Conservation (phyloP, 2,888 invertebrate species). For the Teleiodes luculella region DNA sequence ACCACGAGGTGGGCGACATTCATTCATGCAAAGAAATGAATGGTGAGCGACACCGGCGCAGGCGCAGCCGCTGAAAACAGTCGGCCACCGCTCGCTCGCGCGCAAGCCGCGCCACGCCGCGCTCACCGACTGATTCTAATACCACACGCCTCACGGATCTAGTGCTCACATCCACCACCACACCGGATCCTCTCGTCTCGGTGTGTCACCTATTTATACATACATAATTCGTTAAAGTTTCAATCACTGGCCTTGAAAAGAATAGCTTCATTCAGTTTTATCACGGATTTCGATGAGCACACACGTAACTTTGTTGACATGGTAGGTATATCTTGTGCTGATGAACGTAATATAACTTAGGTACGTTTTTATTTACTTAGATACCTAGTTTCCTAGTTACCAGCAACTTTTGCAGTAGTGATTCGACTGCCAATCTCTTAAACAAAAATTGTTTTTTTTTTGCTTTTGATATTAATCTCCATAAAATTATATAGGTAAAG, state of each 20-base stretch:
- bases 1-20: slow-evolving; percentile 58
- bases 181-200: slow-evolving; percentile 47
- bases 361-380: no score
- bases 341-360: no score
- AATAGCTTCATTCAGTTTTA: slow-evolving; percentile 53
- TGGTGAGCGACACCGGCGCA: slow-evolving; percentile 44
- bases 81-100: slow-evolving; percentile 62
- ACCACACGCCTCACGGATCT: no score
- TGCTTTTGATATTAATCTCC: no score
- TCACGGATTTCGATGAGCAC: slow-evolving; percentile 31
- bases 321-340: no score
- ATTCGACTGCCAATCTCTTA: no score
- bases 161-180: slow-evolving; percentile 28
- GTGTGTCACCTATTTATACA: slow-evolving; percentile 59
- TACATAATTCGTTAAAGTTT: slow-evolving; percentile 35
- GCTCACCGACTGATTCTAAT: slow-evolving; percentile 29
- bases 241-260: slow-evolving; percentile 53
- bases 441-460: no score
- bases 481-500: no score
- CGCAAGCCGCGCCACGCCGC: slow-evolving; percentile 55
- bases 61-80: slow-evolving; percentile 49
- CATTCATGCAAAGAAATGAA: slow-evolving; percentile 71
- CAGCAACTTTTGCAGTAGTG: no score
- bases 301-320: no score
- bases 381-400: no score